Evolutionary conservation across 92 coral and sea anemone species (phyloP), one percentile per base, ranked within the genome.

Genomic region (Meandrina meandrites): DNA sequence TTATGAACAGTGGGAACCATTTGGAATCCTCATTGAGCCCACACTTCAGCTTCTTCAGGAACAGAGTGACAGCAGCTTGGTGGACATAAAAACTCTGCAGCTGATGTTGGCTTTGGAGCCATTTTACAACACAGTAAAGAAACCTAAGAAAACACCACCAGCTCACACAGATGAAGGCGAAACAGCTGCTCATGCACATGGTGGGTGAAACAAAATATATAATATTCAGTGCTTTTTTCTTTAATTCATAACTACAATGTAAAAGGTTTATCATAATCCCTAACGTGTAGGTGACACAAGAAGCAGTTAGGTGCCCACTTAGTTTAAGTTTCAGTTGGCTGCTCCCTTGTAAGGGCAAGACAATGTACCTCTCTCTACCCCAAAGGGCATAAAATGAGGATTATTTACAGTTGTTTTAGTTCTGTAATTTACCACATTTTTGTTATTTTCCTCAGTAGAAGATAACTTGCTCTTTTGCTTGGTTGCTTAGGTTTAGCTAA

Each of bases 1-100:
- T 75, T 97, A 92, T 76, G 97, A 97, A 53, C 99, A 97, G 56
- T 97, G 99, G 97, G 99, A 97, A 37, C 88, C 96, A 18, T 88
- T 97, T 76, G 94, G 90, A 57, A 72, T 79, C 1, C 88, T 97
- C 18, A 92, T 93, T 31, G 91, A 89, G 34, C 96, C 94, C 3
- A 84, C 95, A 18, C 86, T 97, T 60, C 93, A 93, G 36, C 86
- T 97, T 8, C 90, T 97, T 8, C 91, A 82, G 24, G 94, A 90
- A 30, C 86, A 86, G 27, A 69, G 90, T 12, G 88, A 87, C 58
- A 53, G 54, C 54, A 92, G 94, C 40, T 86, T 96, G 69, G 82
- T 92, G 50, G 96, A 93, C 84, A 86, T 90, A 50, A 97, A 93
- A 86, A 84, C 98, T 5, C 88, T 97, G 78, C 93, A 97, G 81